A percentile compares a stretch with the other conserved stretches of the same genome.
Evolutionary conservation across 2,113 vertebrate species (phyloP).

Genomic region (Lasiurus borealis): DNA sequence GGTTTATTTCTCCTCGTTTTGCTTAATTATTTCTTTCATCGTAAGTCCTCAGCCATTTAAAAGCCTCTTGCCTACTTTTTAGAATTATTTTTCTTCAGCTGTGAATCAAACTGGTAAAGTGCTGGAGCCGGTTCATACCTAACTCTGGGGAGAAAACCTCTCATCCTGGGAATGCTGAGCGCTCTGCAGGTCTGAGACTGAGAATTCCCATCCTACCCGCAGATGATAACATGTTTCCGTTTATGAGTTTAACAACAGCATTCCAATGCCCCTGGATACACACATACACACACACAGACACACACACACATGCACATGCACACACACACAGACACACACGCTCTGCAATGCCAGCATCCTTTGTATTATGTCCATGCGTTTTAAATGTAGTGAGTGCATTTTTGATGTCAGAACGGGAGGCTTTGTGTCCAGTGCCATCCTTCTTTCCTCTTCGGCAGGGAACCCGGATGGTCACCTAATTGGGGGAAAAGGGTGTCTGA

Average conservation of each 20-base stretch:
- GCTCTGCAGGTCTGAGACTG: not conserved
- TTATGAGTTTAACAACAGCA: not conserved
- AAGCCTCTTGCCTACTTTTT: not conserved
- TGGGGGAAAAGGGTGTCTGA: not conserved
- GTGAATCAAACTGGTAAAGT: not conserved
- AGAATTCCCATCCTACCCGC: not conserved
- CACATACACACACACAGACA: not conserved
- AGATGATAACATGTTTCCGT: not conserved
- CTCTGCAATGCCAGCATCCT: accelerated
- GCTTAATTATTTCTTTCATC: not conserved
- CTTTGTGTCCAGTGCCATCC: not conserved
- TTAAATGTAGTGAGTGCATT: not conserved
- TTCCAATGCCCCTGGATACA: not conserved
- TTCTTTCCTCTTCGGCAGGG: not conserved
- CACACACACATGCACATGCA: not conserved
- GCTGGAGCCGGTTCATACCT: not conserved
- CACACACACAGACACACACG: no score
- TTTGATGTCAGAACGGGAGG: not conserved
- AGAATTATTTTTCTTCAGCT: not conserved
- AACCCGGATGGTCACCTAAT: not conserved
- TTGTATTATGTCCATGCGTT: not conserved
- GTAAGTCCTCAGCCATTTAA: not conserved
- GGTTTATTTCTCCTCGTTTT: no score
- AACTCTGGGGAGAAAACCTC: not conserved
- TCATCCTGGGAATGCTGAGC: not conserved